Base-by-base conservation (phyloP, 2,797 vertebrate genomes). In the Propithecus deckenii region DNA sequence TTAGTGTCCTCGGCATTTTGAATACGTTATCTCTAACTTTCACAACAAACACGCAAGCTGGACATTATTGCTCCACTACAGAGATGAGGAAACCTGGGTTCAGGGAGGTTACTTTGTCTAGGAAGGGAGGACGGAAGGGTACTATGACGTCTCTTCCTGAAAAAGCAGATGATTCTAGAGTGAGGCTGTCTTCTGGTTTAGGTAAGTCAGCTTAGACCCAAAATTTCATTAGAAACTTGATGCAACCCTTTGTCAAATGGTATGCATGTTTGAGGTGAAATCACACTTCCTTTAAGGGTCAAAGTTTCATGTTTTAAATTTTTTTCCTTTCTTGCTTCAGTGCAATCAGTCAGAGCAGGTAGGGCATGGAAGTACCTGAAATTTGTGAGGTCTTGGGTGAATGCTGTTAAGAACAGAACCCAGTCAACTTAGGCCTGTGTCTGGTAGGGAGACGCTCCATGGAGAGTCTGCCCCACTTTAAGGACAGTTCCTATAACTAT, bases 151-250 rank as follows among this genome's bases (percentile, higher is more conserved):
- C 1, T 59, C 2, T 74, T 14, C 20, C 38, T 43, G 88, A 50
- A 88, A 30, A 96, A 93, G 61, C 63, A 65, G 35, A 74, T 32
- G 25, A 2, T 52, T 55, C 6, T 91, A 28, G 35, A 75, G 9
- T 22, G 38, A 75, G 17, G 18, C 50, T 38, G 23, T 55, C 55
- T 41, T 80, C 76, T 72, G 57, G 7, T 23, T 91, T 85, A 91
- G 52, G 43, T 57, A 81, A 89, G 63, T 69, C 57, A 81, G 61
- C 74, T 74, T 41, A 84, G 83, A 95, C 2, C 22, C 63, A 92
- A 69, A 75, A 5, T 25, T 96, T 94, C 89, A 57, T 43, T 43
- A 88, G 59, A 95, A 89, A 88, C 65, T 78, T 74, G n/a, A 69
- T 4, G 20, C 14, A 61, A 81, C 10, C 2, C 8, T 96, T 96